These are phyloP conservation scores for Hipposideros armiger DNA, from an alignment of 2,113 vertebrate genomes.

Conservation along the genomic window DNA sequence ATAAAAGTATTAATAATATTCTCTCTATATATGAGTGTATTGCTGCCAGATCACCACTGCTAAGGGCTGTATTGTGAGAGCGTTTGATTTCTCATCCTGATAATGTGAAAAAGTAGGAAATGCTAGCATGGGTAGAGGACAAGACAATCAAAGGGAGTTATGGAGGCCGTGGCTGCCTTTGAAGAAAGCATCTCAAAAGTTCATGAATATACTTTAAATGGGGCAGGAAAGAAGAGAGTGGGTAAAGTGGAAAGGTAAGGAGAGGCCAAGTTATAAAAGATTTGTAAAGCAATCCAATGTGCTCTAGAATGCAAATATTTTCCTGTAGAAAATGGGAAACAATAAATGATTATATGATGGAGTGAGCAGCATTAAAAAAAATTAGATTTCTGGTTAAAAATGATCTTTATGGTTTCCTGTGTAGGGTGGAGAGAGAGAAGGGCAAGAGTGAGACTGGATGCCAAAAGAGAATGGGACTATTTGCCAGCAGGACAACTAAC, in stretches of 20 bases:
- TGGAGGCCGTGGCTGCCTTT: not conserved
- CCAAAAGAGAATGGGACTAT: not conserved
- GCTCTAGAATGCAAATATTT: not conserved
- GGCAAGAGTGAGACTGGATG: not conserved
- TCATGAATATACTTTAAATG: not conserved
- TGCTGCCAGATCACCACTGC: not conserved
- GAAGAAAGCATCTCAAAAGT: slow-evolving; percentile 6
- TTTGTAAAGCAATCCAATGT: not conserved
- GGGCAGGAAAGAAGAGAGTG: not conserved
- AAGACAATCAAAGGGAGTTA: not conserved
- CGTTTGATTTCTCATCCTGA: not conserved
- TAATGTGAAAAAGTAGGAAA: not conserved
- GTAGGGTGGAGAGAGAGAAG: not conserved
- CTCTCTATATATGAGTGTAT: not conserved
- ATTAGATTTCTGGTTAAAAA: not conserved
- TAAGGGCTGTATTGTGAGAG: not conserved
- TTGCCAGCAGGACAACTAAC: not conserved
- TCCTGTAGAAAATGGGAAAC: not conserved
- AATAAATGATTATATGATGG: not conserved
- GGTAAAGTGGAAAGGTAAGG: not conserved
- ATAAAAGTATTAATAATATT: not conserved
- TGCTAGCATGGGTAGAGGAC: not conserved
- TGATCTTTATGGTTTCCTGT: not conserved
- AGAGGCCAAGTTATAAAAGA: not conserved
- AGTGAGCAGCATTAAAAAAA: not conserved